Percentiles rank a stretch among this genome's conserved stretches.
phyloP scores from a whole-genome alignment of 2,888 invertebrate species.

The Platycheirus rosarum region DNA sequence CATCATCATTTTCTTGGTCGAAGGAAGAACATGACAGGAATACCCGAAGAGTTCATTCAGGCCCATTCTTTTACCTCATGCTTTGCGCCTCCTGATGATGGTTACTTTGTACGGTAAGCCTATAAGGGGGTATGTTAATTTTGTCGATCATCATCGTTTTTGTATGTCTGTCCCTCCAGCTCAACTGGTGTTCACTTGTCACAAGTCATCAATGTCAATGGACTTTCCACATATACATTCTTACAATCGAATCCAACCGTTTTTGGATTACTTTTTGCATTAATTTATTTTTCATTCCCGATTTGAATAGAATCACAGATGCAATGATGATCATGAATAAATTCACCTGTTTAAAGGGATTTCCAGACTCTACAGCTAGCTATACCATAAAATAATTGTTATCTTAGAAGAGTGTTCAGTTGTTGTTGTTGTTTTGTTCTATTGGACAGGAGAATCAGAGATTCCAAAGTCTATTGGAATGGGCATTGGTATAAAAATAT shows the following conservation, averaged over 20 bases:
- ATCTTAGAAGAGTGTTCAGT: slow-evolving; percentile 48
- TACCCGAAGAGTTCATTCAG: slow-evolving; percentile 57
- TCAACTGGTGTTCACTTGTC: slow-evolving; percentile 66
- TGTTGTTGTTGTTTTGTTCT: neutral
- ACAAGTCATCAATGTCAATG: slow-evolving; percentile 73
- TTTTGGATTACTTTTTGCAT: slow-evolving; percentile 41
- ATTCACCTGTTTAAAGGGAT: slow-evolving; percentile 71
- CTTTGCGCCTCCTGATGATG: slow-evolving; percentile 9
- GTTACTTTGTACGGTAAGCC: slow-evolving; percentile 38
- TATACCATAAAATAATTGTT: slow-evolving; percentile 34
- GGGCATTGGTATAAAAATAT: slow-evolving; percentile 60
- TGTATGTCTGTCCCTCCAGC: slow-evolving; percentile 20
- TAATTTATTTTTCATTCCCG: slow-evolving; percentile 12
- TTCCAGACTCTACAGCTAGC: slow-evolving; percentile 12
- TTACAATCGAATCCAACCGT: slow-evolving; percentile 11
- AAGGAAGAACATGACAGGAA: slow-evolving; percentile 68
- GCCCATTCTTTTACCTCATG: slow-evolving; percentile 66
- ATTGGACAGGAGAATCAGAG: neutral
- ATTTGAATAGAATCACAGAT: slow-evolving; percentile 57
- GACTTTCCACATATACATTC: slow-evolving; percentile 56
- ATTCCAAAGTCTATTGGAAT: neutral
- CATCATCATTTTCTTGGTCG: slow-evolving; percentile 21
- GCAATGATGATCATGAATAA: slow-evolving; percentile 65
- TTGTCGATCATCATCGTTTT: slow-evolving; percentile 33
- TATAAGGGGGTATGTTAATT: slow-evolving; percentile 55